Evolutionary conservation across 2,113 vertebrate species (phyloP), one percentile per base, ranked within the genome.

Genomic region (Bubo bubo): DNA sequence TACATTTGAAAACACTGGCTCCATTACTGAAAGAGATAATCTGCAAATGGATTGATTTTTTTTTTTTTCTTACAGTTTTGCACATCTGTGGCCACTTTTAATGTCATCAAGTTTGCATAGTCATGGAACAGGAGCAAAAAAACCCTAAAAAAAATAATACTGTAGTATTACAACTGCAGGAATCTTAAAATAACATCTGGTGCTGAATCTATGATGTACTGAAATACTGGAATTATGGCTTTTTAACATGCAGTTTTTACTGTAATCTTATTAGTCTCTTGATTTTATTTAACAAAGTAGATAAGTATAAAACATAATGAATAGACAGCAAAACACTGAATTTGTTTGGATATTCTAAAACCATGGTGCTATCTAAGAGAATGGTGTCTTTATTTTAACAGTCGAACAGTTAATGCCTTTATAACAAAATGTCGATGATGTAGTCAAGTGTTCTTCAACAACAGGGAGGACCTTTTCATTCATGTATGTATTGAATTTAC

Each of bases 171-270:
- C 94, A 92, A 97, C 96, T 97, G 97, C 97, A 97, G 97, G 97
- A 98, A 97, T 97, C 96, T 97, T 97, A 98, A 98, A 97, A 94
- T 98, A 98, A 98, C 97, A 97, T 98, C 98, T 99, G 99, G 99
- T 99, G 99, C 99, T 99, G 98, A 98, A 96, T 98, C 97, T 98
- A 96, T 35, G 79, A 97, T 98, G 95, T 98, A 98, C 98, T 98
- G 98, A 98, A 98, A 98, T 99, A 99, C 98, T 99, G 99, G 98
- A 99, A 99, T 98, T 97, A 98, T 97, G 98, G 96, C 97, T 99
- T 98, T 98, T 97, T 98, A 98, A 96, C 97, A 98, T 85, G 90
- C 97, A 98, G 97, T 98, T 98, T 98, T 98, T 98, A 98, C 98
- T 98, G 97, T 98, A 97, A 95, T 93, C 97, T 97, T 98, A 98